Evolutionary conservation across 2,113 vertebrate genomes (phyloP), one percentile per base, ranked within the genome.

Genomic region (Aegithalos caudatus): DNA sequence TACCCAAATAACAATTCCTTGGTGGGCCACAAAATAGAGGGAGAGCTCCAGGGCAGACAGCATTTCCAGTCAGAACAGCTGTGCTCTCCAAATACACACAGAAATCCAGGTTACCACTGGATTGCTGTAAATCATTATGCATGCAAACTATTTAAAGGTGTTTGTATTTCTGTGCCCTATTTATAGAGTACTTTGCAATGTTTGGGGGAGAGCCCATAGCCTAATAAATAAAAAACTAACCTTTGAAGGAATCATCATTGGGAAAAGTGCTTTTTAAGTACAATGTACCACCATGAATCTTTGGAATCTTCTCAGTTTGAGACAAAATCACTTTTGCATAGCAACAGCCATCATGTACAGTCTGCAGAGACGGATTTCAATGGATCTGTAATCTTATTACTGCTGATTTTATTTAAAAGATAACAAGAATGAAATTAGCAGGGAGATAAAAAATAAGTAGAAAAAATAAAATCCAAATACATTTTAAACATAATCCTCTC

Each of bases 371-470:
- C 48, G 35, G 31, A 80, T 90, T 91, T 74, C 79, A 80, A 14
- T 64, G 81, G 71, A 53, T 60, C 84, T 67, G 16, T 70, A 83
- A 91, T 45, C 70, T 65, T 40, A 66, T 86, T 69, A 81, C 19
- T 66, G 51, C 8, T 66, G 33, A 66, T 65, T 90, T 78, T 90
- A 89, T 80, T 91, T 81, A 47, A 85, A 95, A 89, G 29, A 77
- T 71, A 91, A 83, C n/a, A 79, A 90, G 77, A 93, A 94, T 47
- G 2, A 92, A 92, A 86, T 74, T 71, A 94, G n/a, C 51, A 95
- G 12, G 38, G n/a, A 94, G 80, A 93, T 69, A 42, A 87, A 78
- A 48, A 89, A 51, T 69, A 89, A 48, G 18, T 5, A 81, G 24
- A 25, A 91, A 83, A 51, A 87, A 80, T 54, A 48, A 76, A 85